Base-by-base conservation (phyloP, 2,113 vertebrate species). In the Otus sunia region DNA sequence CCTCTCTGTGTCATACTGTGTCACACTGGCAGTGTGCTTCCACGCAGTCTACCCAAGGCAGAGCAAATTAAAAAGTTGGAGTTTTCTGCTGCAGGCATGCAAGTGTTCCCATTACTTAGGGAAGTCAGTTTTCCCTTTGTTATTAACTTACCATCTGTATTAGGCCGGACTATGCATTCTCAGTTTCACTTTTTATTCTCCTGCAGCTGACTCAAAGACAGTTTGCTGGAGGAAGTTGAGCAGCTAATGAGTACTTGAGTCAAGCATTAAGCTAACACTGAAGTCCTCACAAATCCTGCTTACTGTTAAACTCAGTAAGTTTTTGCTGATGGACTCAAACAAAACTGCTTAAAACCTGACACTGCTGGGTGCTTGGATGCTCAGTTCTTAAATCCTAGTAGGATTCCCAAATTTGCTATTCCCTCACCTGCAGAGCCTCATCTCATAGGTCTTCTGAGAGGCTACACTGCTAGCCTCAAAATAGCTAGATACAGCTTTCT, bases 111-210 rank as follows among this genome's bases (percentile, higher is more conserved):
- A 27, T 69, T 73, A 72, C 26, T 77, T 80, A 50, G 67, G 55
- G 56, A 86, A 94, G 66, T 53, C 58, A 32, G 16, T 68, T 87
- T 94, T 89, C 39, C 36, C 30, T 60, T 43, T 74, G 50, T 83
- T 75, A 76, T 25, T 23, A 25, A 75, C 32, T 77, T 93, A 26
- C 60, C 20, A 37, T 84, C 39, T 86, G 56, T 23, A 67, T 71
- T 77, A 80, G 34, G 43, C 85, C 88, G 81, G 67, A 74, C 82
- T 83, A 1, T 10, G 32, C 37, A 66, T 59, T 80, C 75, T 63
- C 55, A 64, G 92, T 94, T 96, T 96, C 96, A 93, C 96, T 95
- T 96, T 95, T 94, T 93, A 41, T 92, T 95, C 36, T 90, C 41
- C 29, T 63, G 43, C 66, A 82, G 45, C 79, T 96, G 94, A 95